Percentiles rank a stretch among this genome's conserved stretches.
These are phyloP conservation scores for Macropus fuliginosus DNA, from an alignment of 2,797 vertebrate species.

Conservation along the genomic window DNA sequence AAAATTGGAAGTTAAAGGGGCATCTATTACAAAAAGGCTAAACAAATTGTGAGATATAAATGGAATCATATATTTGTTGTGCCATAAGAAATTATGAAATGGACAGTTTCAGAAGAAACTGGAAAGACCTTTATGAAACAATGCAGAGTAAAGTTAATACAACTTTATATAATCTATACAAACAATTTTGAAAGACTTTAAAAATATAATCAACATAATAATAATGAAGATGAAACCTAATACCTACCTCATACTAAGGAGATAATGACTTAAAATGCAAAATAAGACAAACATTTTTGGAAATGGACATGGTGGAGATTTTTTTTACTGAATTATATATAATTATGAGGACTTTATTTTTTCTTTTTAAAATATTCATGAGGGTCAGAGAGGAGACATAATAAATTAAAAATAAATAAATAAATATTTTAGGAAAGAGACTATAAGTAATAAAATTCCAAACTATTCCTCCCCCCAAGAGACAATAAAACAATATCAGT, in stretches of 20 bases:
- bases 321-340: no score
- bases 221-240: neutral
- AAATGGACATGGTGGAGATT: no score
- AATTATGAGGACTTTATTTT: no score
- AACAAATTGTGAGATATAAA: neutral
- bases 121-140: neutral
- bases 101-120: neutral
- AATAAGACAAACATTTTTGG: no score
- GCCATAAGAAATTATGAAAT: neutral
- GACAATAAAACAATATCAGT: neutral
- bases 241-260: no score
- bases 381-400: no score
- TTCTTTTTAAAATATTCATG: no score
- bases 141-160: neutral
- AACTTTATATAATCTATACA: neutral
- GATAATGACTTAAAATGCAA: no score
- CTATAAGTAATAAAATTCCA: neutral
- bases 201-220: neutral
- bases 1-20: no score
- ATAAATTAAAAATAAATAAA: no score
- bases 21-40: no score
- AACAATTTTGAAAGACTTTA: neutral
- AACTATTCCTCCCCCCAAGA: neutral
- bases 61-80: neutral
- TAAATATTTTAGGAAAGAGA: neutral